A percentile compares a stretch with the other conserved stretches of the same genome.
phyloP scores from a whole-genome alignment of 2,797 vertebrate genomes.

The Sebastes matsubarae region DNA sequence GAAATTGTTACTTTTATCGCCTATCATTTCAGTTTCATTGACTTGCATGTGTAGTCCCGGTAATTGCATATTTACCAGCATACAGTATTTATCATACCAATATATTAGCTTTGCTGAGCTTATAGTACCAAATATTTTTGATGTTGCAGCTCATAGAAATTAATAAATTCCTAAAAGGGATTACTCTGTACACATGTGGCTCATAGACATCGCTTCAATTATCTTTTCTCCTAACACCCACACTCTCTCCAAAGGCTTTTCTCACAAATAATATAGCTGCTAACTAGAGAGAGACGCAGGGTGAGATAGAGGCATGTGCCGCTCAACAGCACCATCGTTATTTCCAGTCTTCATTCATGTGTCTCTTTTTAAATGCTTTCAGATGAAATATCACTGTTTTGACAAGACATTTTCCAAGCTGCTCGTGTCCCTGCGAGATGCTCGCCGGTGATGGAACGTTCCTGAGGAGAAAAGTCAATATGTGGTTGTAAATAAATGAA shows the following conservation, averaged over 20 bases:
- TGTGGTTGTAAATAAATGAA: constrained; percentile 73
- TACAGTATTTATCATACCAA: constrained; percentile 58
- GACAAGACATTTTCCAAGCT: constrained; percentile 67
- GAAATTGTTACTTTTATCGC: constrained; percentile 59
- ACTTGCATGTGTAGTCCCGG: constrained; percentile 35
- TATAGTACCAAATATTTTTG: constrained; percentile 59
- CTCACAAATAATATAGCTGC: constrained; percentile 69
- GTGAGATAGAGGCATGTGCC: constrained; percentile 41
- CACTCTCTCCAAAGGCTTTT: constrained; percentile 68
- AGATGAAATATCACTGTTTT: constrained; percentile 76
- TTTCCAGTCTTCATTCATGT: constrained; percentile 64
- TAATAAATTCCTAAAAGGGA: constrained; percentile 75
- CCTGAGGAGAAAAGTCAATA: constrained; percentile 74
- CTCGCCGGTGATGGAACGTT: constrained; percentile 59
- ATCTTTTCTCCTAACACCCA: constrained; percentile 75
- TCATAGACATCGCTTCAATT: constrained; percentile 75
- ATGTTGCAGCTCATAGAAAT: constrained; percentile 67
- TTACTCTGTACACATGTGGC: constrained; percentile 76
- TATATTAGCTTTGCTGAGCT: constrained; percentile 57
- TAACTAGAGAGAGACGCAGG: constrained; percentile 68
- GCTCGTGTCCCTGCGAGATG: constrained; percentile 54
- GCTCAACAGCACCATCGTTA: constrained; percentile 41
- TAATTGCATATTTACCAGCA: constrained; percentile 69
- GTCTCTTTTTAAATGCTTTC: constrained; percentile 59
- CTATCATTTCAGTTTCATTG: constrained; percentile 49